Conservation (phyloP, 92 coral and sea anemone species). For the Micromussa lordhowensis region DNA sequence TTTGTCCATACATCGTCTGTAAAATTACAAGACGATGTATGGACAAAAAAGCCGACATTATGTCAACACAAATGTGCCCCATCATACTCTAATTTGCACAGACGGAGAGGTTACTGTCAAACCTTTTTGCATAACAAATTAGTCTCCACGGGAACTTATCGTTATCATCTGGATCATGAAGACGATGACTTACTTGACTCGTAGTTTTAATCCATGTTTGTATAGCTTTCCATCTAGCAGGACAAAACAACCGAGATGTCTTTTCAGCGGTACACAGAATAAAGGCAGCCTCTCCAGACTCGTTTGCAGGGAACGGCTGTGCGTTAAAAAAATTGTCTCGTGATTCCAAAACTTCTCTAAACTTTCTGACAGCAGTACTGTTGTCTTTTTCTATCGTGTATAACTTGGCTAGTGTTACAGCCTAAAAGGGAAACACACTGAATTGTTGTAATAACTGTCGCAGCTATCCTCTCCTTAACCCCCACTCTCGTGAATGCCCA, state of each 20-base stretch:
- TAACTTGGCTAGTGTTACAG: conserved; percentile 67
- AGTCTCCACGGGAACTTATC: not conserved
- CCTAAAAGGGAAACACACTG: conserved; percentile 35
- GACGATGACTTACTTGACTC: conserved; percentile 48
- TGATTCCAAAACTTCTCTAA: conserved; percentile 52
- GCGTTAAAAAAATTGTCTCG: conserved; percentile 67
- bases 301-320: conserved; percentile 65
- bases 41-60: too few relatives aligned
- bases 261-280: conserved; percentile 39
- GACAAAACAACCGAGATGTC: conserved; percentile 72
- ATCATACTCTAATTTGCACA: too few relatives aligned
- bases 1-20: too few relatives aligned
- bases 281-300: conserved; percentile 67
- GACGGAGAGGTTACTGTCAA: too few relatives aligned
- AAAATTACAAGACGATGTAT: too few relatives aligned
- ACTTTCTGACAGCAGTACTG: conserved; percentile 60
- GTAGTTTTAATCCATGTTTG: conserved; percentile 69
- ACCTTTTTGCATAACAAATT: too few relatives aligned
- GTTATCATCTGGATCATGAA: not conserved
- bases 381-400: conserved; percentile 63
- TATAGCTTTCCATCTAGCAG: conserved; percentile 82
- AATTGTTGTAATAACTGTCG: not conserved
- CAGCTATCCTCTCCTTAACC: not conserved
- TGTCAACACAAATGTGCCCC: too few relatives aligned
- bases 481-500: not conserved